These are phyloP conservation scores for Suillia variegata DNA, from an alignment of 2,888 invertebrate genomes.

Conservation along the genomic window DNA sequence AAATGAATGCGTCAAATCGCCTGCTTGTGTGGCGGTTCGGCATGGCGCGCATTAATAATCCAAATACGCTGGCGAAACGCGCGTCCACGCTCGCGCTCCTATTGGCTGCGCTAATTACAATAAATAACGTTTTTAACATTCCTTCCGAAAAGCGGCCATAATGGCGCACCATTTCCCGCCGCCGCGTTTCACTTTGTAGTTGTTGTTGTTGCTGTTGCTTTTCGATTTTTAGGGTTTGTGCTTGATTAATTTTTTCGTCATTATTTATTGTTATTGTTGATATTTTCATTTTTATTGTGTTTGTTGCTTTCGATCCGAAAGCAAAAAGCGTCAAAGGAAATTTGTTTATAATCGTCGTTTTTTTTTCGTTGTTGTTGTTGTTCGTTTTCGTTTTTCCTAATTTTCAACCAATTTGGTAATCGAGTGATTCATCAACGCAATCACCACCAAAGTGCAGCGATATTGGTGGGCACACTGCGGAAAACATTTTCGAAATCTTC, in stretches of 20 bases:
- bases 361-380: constrained; percentile 4
- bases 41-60: constrained; percentile 9
- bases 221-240: constrained; percentile 4
- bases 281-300: too few species aligned
- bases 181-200: too few species aligned
- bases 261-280: too few species aligned
- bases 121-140: constrained; percentile 23
- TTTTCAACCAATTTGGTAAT: not conserved
- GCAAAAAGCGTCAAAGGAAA: constrained; percentile 45
- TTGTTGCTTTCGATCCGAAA: too few species aligned
- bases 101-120: constrained; percentile 30
- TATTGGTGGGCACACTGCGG: too few species aligned
- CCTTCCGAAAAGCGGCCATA: constrained; percentile 11
- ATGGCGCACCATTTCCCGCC: constrained; percentile 24
- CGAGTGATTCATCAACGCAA: not conserved
- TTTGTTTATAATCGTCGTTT: constrained; percentile 47
- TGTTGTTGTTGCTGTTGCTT: too few species aligned
- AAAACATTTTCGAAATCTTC: too few species aligned
- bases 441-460: not conserved
- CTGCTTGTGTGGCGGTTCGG: constrained; percentile 3
- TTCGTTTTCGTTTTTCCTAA: not conserved
- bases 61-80: not conserved
- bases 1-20: not conserved
- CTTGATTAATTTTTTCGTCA: not conserved
- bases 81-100: not conserved